phyloP scores from a whole-genome alignment of 2,797 vertebrate genomes.

The Galagoides demidoff region DNA sequence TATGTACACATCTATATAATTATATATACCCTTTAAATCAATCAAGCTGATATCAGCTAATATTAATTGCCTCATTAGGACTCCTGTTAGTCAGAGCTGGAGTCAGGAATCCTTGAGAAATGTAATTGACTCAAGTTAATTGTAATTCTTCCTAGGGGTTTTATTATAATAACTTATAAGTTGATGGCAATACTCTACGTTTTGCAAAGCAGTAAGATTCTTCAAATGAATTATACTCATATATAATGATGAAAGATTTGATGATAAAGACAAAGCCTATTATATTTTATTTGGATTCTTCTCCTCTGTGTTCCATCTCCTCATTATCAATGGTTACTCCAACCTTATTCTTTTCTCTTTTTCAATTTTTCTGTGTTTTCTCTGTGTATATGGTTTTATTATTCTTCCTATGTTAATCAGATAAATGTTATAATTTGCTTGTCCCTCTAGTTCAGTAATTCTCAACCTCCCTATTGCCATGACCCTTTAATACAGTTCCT shows the following conservation, averaged over 20 bases:
- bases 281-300: not conserved
- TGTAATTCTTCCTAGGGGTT: slow-evolving; percentile 85
- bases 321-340: not conserved
- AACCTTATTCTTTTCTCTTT: not conserved
- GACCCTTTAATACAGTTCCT: no score
- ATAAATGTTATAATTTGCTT: not conserved
- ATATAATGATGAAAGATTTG: not conserved
- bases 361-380: slow-evolving; percentile 55
- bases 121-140: slow-evolving; percentile 87
- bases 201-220: slow-evolving; percentile 69
- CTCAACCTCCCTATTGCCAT: no score
- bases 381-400: not conserved
- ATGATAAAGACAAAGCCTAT: slow-evolving; percentile 27
- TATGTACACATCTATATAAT: slow-evolving; percentile 41
- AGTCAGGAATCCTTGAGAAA: slow-evolving; percentile 86
- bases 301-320: not conserved
- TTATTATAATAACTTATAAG: slow-evolving; percentile 83
- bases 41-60: slow-evolving; percentile 86
- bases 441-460: not conserved
- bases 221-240: slow-evolving; percentile 50
- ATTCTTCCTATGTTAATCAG: not conserved
- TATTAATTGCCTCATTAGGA: slow-evolving; percentile 87
- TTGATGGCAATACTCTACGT: slow-evolving; percentile 75
- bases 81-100: slow-evolving; percentile 83
- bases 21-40: slow-evolving; percentile 77